These are phyloP conservation scores for Drosophila antonietae DNA, from an alignment of 2,888 invertebrate genomes.

Conservation along the genomic window DNA sequence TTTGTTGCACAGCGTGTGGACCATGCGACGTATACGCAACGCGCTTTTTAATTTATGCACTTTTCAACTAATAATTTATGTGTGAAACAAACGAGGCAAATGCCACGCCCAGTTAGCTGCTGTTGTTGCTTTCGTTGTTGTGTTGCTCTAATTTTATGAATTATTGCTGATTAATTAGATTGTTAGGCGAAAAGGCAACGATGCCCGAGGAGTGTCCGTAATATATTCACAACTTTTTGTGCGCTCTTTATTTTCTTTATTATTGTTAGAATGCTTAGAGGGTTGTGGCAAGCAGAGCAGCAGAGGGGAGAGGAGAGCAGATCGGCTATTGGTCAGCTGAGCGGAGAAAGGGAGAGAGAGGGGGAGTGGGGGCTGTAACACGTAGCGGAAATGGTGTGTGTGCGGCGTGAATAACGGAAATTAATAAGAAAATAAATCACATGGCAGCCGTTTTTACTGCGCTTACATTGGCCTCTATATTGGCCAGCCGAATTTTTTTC, in stretches of 20 bases:
- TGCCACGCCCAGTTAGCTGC: slow-evolving; percentile 39
- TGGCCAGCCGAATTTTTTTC: neutral
- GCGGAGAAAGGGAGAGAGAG: neutral
- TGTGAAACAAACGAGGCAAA: slow-evolving; percentile 43
- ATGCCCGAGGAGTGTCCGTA: slow-evolving; percentile 36
- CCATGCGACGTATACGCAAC: slow-evolving; percentile 53
- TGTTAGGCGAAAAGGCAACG: slow-evolving; percentile 52
- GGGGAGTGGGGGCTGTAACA: slow-evolving; percentile 25
- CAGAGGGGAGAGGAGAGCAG: neutral
- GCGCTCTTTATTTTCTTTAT: neutral
- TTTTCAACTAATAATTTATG: slow-evolving; percentile 64
- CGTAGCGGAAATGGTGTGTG: slow-evolving; percentile 68
- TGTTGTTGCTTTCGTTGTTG: slow-evolving; percentile 21
- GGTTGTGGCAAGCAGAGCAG: neutral
- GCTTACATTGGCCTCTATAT: slow-evolving; percentile 8
- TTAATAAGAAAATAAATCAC: slow-evolving; percentile 75
- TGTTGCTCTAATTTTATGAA: slow-evolving; percentile 68
- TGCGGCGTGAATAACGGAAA: slow-evolving; percentile 71
- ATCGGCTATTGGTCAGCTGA: slow-evolving; percentile 43
- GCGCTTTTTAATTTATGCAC: slow-evolving; percentile 63
- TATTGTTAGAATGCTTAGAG: neutral
- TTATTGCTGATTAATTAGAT: slow-evolving; percentile 73
- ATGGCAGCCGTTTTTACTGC: slow-evolving; percentile 53
- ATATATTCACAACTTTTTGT: slow-evolving; percentile 48
- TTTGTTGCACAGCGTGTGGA: slow-evolving; percentile 23